Base-by-base conservation (phyloP, 2,888 invertebrate genomes). In the Ormyrus nitidulus region DNA sequence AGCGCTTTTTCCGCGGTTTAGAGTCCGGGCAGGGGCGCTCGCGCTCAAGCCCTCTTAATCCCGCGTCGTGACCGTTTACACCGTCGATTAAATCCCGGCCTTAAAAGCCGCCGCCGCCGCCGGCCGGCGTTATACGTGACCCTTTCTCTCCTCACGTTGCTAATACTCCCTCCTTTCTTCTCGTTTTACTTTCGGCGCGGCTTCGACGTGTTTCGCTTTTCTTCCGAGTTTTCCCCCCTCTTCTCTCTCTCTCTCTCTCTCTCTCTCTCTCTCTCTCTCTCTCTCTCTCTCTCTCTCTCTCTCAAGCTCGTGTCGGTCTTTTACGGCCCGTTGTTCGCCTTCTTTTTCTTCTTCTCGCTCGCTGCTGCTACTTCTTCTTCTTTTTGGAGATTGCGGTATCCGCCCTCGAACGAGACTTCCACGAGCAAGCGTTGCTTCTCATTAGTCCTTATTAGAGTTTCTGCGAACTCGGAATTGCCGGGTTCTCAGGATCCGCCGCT, bases 71-170 rank as follows among this genome's bases (percentile, higher is more conserved):
- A 86, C 85, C 86, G 85, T 88, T 88, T 86, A 87, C 86, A 87
- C 82, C 86, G 86, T 85, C 86, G 85, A 88, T 88, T 88, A 88
- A 88, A 87, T 85, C 85, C 85, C 82, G 78, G 83, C 84, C 84
- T 83, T 84, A 84, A 85, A 85, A 85, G 84, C 85, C 80, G 84
- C 79, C 77, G 74, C 69, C 78, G 75, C 61, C 64, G 72, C 19
- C 72, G 75, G 81, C 80, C 75, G 70, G 79, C 65, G 54, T 53
- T 82, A 77, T 80, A 81, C 83, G 76, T 78, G 81, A 81, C 80
- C 77, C 81, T 76, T 82, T 83, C 75, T 79, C 83, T 83, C 82
- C 77, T 81, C 81, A 75, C 79, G 72, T 80, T 69, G 75, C 65
- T 78, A 75, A 74, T 74, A 72, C 72, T 46, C 6, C 77, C 44